Evolutionary conservation across 2,888 invertebrate genomes (phyloP).

Genomic region (Idaea biselata): DNA sequence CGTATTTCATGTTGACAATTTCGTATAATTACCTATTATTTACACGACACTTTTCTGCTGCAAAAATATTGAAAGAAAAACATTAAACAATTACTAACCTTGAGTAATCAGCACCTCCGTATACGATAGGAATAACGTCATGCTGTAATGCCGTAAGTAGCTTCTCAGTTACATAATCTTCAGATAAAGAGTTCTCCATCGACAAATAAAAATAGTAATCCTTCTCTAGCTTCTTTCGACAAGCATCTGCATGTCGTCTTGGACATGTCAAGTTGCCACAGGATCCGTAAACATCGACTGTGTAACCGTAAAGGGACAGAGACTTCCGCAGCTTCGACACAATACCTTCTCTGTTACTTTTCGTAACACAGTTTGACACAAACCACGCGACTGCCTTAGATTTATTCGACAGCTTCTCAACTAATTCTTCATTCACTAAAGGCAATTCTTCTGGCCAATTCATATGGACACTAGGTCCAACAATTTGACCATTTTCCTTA

Average conservation of each 20-base stretch:
- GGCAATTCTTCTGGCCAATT: slow-evolving; percentile 38
- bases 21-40: too few relatives aligned
- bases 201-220: slow-evolving; percentile 87
- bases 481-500: slow-evolving; percentile 44
- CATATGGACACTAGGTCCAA: slow-evolving; percentile 57
- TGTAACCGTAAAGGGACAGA: slow-evolving; percentile 38
- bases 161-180: slow-evolving; percentile 79
- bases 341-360: slow-evolving; percentile 46
- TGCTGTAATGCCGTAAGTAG: slow-evolving; percentile 81
- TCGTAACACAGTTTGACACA: slow-evolving; percentile 58
- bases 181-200: slow-evolving; percentile 87
- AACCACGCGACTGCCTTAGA: slow-evolving; percentile 66
- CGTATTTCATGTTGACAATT: too few relatives aligned
- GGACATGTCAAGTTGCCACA: slow-evolving; percentile 70
- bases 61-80: too few relatives aligned
- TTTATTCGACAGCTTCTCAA: slow-evolving; percentile 47
- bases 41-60: too few relatives aligned
- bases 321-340: slow-evolving; percentile 44
- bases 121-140: slow-evolving; percentile 84
- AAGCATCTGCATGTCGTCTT: slow-evolving; percentile 36
- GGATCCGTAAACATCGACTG: slow-evolving; percentile 77
- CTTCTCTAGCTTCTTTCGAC: slow-evolving; percentile 58
- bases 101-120: slow-evolving; percentile 84
- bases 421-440: slow-evolving; percentile 36
- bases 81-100: slow-evolving; percentile 41